phyloP scores from a whole-genome alignment of 2,888 invertebrate genomes.

The Hecatera dysodea region DNA sequence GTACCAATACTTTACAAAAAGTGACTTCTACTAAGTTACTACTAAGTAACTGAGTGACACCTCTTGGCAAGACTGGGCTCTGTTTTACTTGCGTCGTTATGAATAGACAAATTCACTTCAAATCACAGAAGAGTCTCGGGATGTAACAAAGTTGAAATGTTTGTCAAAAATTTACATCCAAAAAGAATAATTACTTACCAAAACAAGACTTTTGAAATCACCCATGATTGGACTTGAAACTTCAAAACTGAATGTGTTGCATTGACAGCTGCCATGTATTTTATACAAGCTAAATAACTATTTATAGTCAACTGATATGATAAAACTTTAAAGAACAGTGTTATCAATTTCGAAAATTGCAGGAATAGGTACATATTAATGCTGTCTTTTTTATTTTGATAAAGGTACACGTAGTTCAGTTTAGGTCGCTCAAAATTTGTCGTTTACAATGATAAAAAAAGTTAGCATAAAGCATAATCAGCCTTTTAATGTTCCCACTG shows the following conservation, averaged over 20 bases:
- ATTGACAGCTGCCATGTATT: slow-evolving; percentile 7
- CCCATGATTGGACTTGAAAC: slow-evolving; percentile 36
- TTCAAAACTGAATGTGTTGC: slow-evolving; percentile 33
- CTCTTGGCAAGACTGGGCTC: too few relatives aligned
- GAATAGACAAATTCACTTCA: too few relatives aligned
- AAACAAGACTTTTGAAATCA: slow-evolving; percentile 33
- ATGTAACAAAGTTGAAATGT: not conserved
- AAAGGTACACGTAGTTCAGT: not conserved
- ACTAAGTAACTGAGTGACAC: too few relatives aligned
- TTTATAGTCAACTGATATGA: slow-evolving; percentile 41
- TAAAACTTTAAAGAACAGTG: slow-evolving; percentile 13
- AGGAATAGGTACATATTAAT: not conserved
- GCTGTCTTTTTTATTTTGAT: not conserved
- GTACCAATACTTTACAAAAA: too few relatives aligned
- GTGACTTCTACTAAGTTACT: too few relatives aligned
- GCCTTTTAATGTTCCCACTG: too few relatives aligned
- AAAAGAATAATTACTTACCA: slow-evolving; percentile 29
- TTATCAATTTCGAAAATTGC: not conserved
- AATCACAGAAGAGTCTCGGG: too few relatives aligned
- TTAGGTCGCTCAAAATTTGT: not conserved
- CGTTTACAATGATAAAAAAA: too few relatives aligned
- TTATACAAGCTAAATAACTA: slow-evolving; percentile 40
- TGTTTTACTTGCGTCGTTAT: too few relatives aligned
- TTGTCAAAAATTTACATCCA: not conserved
- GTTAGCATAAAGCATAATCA: too few relatives aligned